Conservation (phyloP, 1,140 invertebrate species). For the Heliothis virescens region DNA sequence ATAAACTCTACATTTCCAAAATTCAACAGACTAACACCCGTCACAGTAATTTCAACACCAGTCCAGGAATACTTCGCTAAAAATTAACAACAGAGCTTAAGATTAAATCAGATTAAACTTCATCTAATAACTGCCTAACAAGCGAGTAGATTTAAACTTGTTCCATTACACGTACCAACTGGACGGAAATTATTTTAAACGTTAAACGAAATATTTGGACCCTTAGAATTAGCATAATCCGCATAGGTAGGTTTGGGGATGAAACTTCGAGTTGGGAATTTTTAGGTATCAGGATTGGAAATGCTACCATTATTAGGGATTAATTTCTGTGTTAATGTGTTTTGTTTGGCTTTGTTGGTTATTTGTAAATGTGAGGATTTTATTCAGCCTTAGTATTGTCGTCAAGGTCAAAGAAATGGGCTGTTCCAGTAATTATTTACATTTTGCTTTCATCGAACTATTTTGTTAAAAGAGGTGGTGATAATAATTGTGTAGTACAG, state of each 20-base stretch:
- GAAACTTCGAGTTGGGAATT: conserved; percentile 1
- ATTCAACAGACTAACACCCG: too few relatives aligned
- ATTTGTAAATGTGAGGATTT: too few relatives aligned
- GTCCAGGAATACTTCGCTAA: background rate
- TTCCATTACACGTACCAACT: conserved; percentile 67
- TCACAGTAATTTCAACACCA: background rate
- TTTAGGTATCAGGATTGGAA: background rate
- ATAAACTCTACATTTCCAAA: too few relatives aligned
- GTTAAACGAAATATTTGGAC: conserved; percentile 68
- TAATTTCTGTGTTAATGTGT: conserved; percentile 9
- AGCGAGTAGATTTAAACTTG: conserved; percentile 70
- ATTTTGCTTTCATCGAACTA: too few relatives aligned
- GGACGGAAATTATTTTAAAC: conserved; percentile 73
- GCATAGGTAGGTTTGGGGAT: conserved; percentile 13
- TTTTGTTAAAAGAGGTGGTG: too few relatives aligned
- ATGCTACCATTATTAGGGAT: conserved; percentile 16
- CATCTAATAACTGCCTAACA: conserved; percentile 49
- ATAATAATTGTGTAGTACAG: too few relatives aligned
- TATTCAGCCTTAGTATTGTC: background rate
- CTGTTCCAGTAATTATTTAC: too few relatives aligned
- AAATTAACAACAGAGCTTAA: conserved; percentile 22
- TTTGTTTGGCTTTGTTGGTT: background rate
- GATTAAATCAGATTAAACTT: conserved; percentile 50
- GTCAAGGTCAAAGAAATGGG: background rate
- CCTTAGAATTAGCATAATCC: conserved; percentile 70